These are phyloP conservation scores for Peromyscus maniculatus DNA, from an alignment of 2,113 vertebrate genomes.

Conservation along the genomic window DNA sequence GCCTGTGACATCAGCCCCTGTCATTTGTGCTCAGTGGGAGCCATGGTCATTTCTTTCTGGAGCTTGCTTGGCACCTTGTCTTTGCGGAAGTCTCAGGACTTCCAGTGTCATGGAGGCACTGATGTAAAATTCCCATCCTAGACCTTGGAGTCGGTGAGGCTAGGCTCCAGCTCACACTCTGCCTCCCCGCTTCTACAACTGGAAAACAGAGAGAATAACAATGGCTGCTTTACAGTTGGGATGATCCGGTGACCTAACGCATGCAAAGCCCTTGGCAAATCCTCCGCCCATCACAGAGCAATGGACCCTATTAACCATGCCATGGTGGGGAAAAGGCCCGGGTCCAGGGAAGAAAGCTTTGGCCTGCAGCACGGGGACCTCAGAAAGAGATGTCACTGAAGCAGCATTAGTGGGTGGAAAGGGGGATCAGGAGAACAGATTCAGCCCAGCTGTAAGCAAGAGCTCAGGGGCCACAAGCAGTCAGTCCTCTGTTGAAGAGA, in stretches of 20 bases:
- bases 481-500: background rate
- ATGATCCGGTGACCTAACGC: background rate
- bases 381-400: background rate
- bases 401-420: background rate
- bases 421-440: background rate
- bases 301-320: background rate
- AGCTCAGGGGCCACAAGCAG: background rate
- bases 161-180: background rate
- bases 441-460: background rate
- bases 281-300: background rate
- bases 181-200: background rate
- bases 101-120: background rate
- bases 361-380: no score
- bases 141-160: background rate
- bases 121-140: background rate
- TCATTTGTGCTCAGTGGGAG: background rate
- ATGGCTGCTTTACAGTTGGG: background rate
- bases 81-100: background rate
- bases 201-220: background rate
- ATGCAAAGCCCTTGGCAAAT: no score
- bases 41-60: background rate
- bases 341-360: background rate
- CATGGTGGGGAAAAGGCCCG: background rate
- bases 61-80: background rate
- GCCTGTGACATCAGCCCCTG: background rate